Evolutionary conservation across 2,113 vertebrate species (phyloP).

Genomic region (Haemorhous mexicanus): DNA sequence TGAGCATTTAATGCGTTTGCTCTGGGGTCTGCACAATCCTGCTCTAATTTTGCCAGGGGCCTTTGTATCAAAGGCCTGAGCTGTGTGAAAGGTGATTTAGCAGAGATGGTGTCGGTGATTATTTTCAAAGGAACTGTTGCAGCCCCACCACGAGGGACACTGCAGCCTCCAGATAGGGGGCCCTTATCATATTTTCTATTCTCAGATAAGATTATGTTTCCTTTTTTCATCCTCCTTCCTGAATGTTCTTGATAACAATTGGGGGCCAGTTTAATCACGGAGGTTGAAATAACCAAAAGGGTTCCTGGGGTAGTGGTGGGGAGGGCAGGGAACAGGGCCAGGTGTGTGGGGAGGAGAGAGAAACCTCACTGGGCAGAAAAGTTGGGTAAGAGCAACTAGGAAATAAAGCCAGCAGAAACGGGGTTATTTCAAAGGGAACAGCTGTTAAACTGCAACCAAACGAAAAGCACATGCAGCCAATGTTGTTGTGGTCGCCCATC

Average conservation of each 20-base stretch:
- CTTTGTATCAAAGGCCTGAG: slow-evolving; percentile 72
- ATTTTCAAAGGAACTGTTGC: slow-evolving; percentile 73
- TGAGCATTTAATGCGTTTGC: slow-evolving; percentile 62
- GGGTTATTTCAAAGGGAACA: slow-evolving; percentile 53
- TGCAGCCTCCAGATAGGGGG: slow-evolving; percentile 72
- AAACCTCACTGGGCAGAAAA: neutral
- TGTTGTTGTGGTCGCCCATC: neutral
- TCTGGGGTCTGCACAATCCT: slow-evolving; percentile 62
- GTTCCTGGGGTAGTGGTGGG: slow-evolving; percentile 28
- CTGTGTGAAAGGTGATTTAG: slow-evolving; percentile 74
- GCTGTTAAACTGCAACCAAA: slow-evolving; percentile 60
- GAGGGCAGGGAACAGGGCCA: slow-evolving; percentile 17
- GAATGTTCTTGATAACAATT: slow-evolving; percentile 73
- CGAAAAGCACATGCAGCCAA: slow-evolving; percentile 44
- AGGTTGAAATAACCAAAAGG: slow-evolving; percentile 63
- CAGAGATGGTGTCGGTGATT: slow-evolving; percentile 72
- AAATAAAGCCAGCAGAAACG: neutral
- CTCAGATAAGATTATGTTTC: slow-evolving; percentile 74
- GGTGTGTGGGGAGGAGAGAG: slow-evolving; percentile 18
- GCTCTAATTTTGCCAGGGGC: slow-evolving; percentile 71
- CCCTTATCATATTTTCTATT: slow-evolving; percentile 73
- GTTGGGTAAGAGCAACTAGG: slow-evolving; percentile 44
- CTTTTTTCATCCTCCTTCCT: slow-evolving; percentile 73
- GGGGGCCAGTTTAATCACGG: slow-evolving; percentile 64
- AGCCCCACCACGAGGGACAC: slow-evolving; percentile 72